Conservation (phyloP, 2,113 vertebrate species). For the Pristiophorus japonicus region DNA sequence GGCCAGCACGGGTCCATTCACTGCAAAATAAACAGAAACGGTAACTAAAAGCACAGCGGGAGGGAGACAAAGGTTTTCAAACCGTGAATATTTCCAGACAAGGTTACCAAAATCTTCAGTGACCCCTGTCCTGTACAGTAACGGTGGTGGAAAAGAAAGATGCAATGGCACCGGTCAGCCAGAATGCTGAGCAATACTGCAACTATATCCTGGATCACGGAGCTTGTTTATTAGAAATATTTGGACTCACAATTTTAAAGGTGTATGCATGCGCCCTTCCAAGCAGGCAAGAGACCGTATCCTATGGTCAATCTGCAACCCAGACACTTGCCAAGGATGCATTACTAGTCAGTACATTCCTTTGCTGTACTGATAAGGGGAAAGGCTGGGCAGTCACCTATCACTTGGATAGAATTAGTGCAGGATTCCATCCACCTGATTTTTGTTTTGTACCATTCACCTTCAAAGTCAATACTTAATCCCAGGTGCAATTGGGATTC, state of each 20-base stretch:
- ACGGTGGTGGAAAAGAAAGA: neutral
- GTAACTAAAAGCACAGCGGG: neutral
- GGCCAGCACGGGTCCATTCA: neutral
- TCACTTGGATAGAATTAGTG: neutral
- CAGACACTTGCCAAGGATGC: no score
- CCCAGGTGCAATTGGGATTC: neutral
- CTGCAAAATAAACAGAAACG: neutral
- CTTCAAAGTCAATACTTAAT: neutral
- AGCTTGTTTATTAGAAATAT: neutral
- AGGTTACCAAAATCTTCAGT: neutral
- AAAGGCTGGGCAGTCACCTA: no score
- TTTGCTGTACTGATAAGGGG: neutral
- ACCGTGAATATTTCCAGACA: neutral
- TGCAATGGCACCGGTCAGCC: neutral
- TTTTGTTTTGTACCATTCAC: neutral
- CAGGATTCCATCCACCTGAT: neutral
- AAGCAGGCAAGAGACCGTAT: no score
- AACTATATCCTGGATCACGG: neutral
- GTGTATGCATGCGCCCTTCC: no score
- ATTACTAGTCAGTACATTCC: neutral
- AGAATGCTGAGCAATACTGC: neutral
- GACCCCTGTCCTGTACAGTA: neutral
- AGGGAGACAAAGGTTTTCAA: neutral
- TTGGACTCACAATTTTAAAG: neutral
- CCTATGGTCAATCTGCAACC: no score